Evolutionary conservation across 2,888 invertebrate species (phyloP), one percentile per base, ranked within the genome.

Genomic region (Hyposoter didymator): DNA sequence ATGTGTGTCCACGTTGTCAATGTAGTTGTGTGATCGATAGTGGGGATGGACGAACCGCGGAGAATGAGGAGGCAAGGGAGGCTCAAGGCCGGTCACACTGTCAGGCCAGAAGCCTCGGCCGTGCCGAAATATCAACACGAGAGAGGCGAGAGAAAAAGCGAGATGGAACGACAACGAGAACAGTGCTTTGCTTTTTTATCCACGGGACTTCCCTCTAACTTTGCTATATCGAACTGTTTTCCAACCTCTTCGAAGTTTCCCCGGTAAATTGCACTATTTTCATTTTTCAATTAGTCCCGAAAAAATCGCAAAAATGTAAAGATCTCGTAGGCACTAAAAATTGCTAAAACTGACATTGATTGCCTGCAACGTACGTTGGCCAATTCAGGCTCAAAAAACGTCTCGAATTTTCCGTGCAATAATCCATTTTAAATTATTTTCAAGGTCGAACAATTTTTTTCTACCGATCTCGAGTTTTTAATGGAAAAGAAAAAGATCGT

Each of bases 1-100:
- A 35, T 84, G 81, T 74, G 39, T 32, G 59, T 84, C 28, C 45
- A 69, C 47, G 70, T 69, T 72, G 70, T 32, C 47, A 62, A 82
- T 72, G 70, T 22, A 75, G 66, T 66, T 62, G 78, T 52, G 43
- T 80, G 62, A 39, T 70, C 22, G 67, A 73, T 47, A 72, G 80
- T 64, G 73, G 79, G 84, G 84, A 86, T 67, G 78, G 80, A 39
- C 43, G 59, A 69, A 80, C 70, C 35, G 79, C 52, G 69, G 82
- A 85, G 85, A 84, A 79, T 78, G 83, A 84, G 69, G 88, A 85
- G 88, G 45, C 84, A 79, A 88, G 87, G 89, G 89, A 87, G 89
- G 88, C 89, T 89, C 88, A 89, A 89, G 89, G 89, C 86, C 88
- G 88, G 85, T 87, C 87, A 81, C 82, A 83, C 89, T 88, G 89